Evolutionary conservation across 2,888 invertebrate genomes (phyloP).

Genomic region (Ophioninae sp.): DNA sequence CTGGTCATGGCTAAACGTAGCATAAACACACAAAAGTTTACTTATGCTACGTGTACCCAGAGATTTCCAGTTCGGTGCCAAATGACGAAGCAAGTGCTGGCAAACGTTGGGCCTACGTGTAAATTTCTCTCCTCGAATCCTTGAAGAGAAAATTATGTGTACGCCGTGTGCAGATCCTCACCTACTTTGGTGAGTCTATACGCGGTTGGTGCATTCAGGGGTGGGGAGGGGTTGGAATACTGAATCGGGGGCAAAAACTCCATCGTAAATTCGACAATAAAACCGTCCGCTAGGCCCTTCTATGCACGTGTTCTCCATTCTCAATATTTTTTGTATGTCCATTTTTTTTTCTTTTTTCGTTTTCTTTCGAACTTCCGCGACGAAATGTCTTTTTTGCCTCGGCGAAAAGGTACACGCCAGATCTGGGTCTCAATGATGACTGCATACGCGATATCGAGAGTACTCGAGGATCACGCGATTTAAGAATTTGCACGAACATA

Average conservation of each 20-base stretch:
- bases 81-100: conserved; percentile 55
- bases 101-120: conserved; percentile 39
- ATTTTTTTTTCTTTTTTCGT: conserved; percentile 2
- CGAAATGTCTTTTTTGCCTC: conserved; percentile 36
- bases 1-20: neutral
- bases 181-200: conserved; percentile 21
- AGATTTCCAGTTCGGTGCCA: conserved; percentile 54
- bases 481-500: conserved; percentile 48
- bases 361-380: neutral
- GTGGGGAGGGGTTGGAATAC: neutral
- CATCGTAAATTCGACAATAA: conserved; percentile 59
- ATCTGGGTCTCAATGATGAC: conserved; percentile 34
- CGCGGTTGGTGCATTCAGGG: neutral
- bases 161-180: conserved; percentile 34
- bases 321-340: neutral
- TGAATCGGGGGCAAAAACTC: conserved; percentile 39
- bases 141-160: conserved; percentile 61
- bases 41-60: neutral
- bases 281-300: conserved; percentile 43
- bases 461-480: conserved; percentile 54
- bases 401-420: conserved; percentile 36
- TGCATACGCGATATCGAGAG: neutral
- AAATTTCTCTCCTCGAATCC: conserved; percentile 49
- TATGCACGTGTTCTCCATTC: conserved; percentile 45
- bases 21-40: neutral